Base-by-base conservation (phyloP, 2,888 invertebrate genomes). In the Tetropium fuscum region DNA sequence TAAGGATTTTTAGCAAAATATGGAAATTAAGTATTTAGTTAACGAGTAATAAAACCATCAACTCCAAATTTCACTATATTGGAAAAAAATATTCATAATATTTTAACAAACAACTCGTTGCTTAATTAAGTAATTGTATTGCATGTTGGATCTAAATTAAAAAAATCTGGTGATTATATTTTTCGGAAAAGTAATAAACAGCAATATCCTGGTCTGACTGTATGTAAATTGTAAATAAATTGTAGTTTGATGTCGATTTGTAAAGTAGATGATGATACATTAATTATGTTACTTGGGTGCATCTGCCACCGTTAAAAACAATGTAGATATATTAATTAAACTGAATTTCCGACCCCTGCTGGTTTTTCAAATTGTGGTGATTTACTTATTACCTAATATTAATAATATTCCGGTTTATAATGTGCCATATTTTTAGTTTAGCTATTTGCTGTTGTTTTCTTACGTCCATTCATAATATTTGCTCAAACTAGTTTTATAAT, bases 401-500 rank as follows among this genome's bases (percentile, higher is more conserved):
- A 57, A 55, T 51, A 56, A 45, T 41, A 48, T 53, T 44, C 60
- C 56, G 53, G 58, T 43, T 54, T 60, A 51, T 20, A 47, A 40
- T 16, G 66, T 66, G 66, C 62, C 64, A 58, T 66, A 62, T 43
- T 40, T 63, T 59, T 54, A 40, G 40, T 27, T 48, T 36, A 15
- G 16, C 36, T 27, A 49, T 11, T 38, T 15, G 40, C 27, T 51
- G 38, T 44, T 27, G 16, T 44, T 48, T 51, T 51, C 36, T 51
- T 38, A 51, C 49, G 49, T 53, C 40, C 41, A 48, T 48, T 40
- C n/a, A 38, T 53, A 45, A 25, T 30, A 49, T 30, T 63, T 64
- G 68, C 68, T 66, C 68, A 68, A 68, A 56, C 54, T 58, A 54
- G 36, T 56, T 58, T 53, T 59, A 56, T 63, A 58, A 53, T 59